Percentiles rank a stretch among this genome's conserved stretches.
Conservation (phyloP, 2,113 vertebrate genomes). For the Nannobrachium achirus region DNA sequence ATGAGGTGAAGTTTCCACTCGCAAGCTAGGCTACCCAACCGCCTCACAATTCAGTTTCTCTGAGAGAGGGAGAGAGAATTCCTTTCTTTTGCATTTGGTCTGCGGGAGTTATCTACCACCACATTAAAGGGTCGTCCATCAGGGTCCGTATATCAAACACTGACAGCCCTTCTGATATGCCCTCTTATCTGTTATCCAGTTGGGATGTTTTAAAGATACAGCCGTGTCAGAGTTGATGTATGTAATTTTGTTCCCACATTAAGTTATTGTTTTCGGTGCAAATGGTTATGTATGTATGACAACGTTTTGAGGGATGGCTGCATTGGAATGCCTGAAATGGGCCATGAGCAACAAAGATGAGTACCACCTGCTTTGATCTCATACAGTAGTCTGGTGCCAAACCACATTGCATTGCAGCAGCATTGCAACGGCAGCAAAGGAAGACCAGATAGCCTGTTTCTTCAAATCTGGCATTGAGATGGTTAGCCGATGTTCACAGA, state of each 20-base stretch:
- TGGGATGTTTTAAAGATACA: conserved; percentile 46
- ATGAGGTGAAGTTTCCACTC: conserved; percentile 94
- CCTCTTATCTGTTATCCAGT: conserved; percentile 23
- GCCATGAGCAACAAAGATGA: conserved; percentile 39
- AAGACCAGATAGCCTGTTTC: conserved; percentile 37
- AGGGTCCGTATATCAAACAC: conserved; percentile 32
- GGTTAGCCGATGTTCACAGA: not conserved
- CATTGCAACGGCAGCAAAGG: conserved; percentile 11
- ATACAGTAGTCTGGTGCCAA: conserved; percentile 27
- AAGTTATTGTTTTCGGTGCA: conserved; percentile 27
- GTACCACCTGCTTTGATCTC: conserved; percentile 62
- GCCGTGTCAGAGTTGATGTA: conserved; percentile 28
- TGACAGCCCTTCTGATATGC: conserved; percentile 26
- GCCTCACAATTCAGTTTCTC: too few relatives aligned
- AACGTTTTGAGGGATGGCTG: conserved; percentile 34
- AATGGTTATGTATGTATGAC: not conserved
- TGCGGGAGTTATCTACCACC: conserved; percentile 40
- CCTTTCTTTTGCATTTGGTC: conserved; percentile 40
- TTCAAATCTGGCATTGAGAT: conserved; percentile 17
- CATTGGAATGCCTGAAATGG: conserved; percentile 26
- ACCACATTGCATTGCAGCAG: conserved; percentile 54
- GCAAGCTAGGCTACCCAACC: conserved; percentile 58
- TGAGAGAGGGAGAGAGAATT: conserved; percentile 17
- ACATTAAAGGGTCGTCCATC: conserved; percentile 57
- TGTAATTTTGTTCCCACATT: conserved; percentile 22